Evolutionary conservation across 2,113 vertebrate species (phyloP), one percentile per base, ranked within the genome.

Genomic region (Proterorhinus semilunaris): DNA sequence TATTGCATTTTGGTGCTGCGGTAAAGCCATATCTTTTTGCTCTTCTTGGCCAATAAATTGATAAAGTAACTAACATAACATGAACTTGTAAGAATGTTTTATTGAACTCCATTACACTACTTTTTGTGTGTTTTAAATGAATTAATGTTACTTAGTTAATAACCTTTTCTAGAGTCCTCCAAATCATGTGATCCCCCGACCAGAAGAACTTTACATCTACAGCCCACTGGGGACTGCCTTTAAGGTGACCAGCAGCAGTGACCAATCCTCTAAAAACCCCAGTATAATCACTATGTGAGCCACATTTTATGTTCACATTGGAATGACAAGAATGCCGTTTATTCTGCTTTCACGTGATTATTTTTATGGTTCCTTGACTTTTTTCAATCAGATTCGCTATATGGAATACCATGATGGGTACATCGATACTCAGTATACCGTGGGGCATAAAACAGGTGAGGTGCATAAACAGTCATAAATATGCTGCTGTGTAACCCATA

Each of bases 391-490:
- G 98, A 87, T 99, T 99, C 90, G 96, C 97, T 58, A 96, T 99
- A 82, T 99, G 98, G 98, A 99, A 99, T 90, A 99, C 97, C n/a
- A 99, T 99, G 96, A 97, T 99, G 98, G 98, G 97, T 17, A 99
- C 98, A 5, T 99, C 98, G 17, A 98, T 99, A 83, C 91, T 99
- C 67, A 98, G 97, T 86, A 98, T 99, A 49, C 98, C 98, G 2
- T 99, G 97, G 97, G 97, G 95, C 66, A 95, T 99, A 81, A 99
- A 98, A 82, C 97, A 99, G 95, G 98, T 99, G 86, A 87, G 69
- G 68, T 36, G 27, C 52, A 17, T 13, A 11, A 27, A 55, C 16
- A 36, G 3, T 4, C 27, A 36, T 36, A 36, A 4, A 4, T 27
- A 27, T 3, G 27, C 27, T 36, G 1, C 27, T 36, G 27, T 36